Percentiles rank a stretch among this genome's conserved stretches.
phyloP scores from a whole-genome alignment of 2,797 vertebrate species.

The Philypnodon macrostomus region DNA sequence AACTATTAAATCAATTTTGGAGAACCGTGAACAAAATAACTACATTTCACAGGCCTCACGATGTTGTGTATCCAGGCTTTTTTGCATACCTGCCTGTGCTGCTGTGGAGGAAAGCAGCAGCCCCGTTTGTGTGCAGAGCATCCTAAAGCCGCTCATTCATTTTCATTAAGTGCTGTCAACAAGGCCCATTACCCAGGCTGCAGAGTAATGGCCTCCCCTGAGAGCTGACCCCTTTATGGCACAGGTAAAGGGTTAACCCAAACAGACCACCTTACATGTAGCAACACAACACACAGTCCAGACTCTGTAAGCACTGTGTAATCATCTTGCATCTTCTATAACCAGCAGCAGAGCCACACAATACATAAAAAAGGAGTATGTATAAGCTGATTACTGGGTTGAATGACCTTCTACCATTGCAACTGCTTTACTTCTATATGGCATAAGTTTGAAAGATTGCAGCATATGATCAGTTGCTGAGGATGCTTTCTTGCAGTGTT shows the following conservation, averaged over 20 bases:
- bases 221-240: slow-evolving; percentile 59
- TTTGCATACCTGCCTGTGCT: not conserved
- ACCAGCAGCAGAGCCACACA: slow-evolving; percentile 1
- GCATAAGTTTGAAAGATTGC: too few species aligned
- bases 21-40: too few species aligned
- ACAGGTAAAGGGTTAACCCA: slow-evolving; percentile 74
- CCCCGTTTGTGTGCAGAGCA: slow-evolving; percentile 36
- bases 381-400: too few species aligned
- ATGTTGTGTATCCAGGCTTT: not conserved
- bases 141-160: slow-evolving; percentile 60
- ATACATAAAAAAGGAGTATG: too few species aligned
- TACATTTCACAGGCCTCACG: too few species aligned
- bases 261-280: slow-evolving; percentile 64
- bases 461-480: too few species aligned
- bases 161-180: slow-evolving; percentile 74
- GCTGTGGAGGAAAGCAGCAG: slow-evolving; percentile 11
- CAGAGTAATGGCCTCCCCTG: slow-evolving; percentile 68
- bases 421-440: too few species aligned
- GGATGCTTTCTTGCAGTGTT: too few species aligned
- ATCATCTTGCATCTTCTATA: slow-evolving; percentile 24
- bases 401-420: too few species aligned
- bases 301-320: slow-evolving; percentile 12
- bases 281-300: slow-evolving; percentile 41
- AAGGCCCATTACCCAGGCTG: slow-evolving; percentile 74
- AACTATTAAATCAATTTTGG: too few species aligned